Percentiles rank a stretch among this genome's conserved stretches.
These are phyloP conservation scores for Cryptomyrus ogoouensis DNA, from an alignment of 2,113 vertebrate species.

Conservation along the genomic window DNA sequence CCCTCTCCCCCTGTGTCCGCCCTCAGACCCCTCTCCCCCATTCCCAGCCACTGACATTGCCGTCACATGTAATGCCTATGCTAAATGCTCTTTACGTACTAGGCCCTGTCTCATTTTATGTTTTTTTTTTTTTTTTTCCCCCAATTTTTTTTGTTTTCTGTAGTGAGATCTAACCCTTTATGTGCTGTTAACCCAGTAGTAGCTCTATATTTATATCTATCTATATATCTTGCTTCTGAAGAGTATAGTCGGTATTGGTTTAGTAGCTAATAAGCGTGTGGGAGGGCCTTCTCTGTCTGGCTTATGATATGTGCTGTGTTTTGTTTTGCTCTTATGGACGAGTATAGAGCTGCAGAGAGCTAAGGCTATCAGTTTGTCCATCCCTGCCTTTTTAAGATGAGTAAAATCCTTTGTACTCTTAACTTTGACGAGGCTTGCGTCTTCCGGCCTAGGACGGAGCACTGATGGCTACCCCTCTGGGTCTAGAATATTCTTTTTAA, in stretches of 20 bases:
- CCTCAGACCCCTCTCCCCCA: constrained; percentile 1
- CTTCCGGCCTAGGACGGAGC: constrained; percentile 23
- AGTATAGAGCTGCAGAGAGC: constrained; percentile 43
- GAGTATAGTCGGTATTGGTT: constrained; percentile 81
- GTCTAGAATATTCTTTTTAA: constrained; percentile 15
- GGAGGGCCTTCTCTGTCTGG: constrained; percentile 59
- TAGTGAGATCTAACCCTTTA: constrained; percentile 80
- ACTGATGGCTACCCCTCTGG: constrained; percentile 24
- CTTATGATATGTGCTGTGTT: constrained; percentile 28
- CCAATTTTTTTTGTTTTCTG: constrained; percentile 45
- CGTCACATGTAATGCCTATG: constrained; percentile 36
- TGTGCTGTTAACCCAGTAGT: constrained; percentile 89
- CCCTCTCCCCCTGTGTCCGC: not conserved
- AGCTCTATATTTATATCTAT: constrained; percentile 89
- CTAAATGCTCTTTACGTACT: constrained; percentile 35
- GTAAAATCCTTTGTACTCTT: constrained; percentile 24
- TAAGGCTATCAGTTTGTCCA: constrained; percentile 33
- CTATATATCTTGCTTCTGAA: constrained; percentile 87
- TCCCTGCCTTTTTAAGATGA: constrained; percentile 33
- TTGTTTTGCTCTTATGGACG: constrained; percentile 31
- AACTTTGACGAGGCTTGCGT: constrained; percentile 18
- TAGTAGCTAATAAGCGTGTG: constrained; percentile 71
- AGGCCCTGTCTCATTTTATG: constrained; percentile 48
- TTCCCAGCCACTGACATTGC: constrained; percentile 22
- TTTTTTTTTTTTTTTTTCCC: not conserved